Conservation (phyloP, 2,888 invertebrate genomes). For the Caenorhabditis drosophilae region DNA sequence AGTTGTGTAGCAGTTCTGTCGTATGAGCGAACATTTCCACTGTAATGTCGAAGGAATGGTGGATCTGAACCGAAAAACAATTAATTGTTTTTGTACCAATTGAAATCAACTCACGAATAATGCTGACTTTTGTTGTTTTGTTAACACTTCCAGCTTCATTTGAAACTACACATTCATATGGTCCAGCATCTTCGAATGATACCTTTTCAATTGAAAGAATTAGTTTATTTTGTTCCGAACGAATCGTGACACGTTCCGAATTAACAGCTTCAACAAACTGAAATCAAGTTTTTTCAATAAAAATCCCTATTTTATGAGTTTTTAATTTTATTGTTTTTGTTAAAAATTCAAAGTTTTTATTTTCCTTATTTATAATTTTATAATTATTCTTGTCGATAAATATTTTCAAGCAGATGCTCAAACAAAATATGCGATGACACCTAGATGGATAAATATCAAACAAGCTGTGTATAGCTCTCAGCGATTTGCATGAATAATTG, state of each 20-base stretch:
- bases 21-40: constrained; percentile 39
- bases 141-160: constrained; percentile 55
- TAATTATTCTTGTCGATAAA: background rate
- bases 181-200: constrained; percentile 52
- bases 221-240: constrained; percentile 36
- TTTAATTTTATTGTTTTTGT: background rate
- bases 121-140: constrained; percentile 38
- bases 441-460: too few relatives aligned
- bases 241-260: constrained; percentile 29
- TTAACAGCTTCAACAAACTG: constrained; percentile 33
- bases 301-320: background rate
- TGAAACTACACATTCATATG: constrained; percentile 52
- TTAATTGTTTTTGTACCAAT: too few relatives aligned
- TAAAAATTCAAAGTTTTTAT: background rate
- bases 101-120: constrained; percentile 46
- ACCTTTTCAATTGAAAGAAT: constrained; percentile 47
- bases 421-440: background rate
- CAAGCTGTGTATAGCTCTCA: too few relatives aligned
- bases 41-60: constrained; percentile 40
- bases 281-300: constrained; percentile 5
- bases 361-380: background rate
- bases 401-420: background rate
- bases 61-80: constrained; percentile 37
- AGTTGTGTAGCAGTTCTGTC: constrained; percentile 43
- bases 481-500: background rate